Percentiles rank a stretch among this genome's conserved stretches.
Evolutionary conservation across 1,140 invertebrate genomes (phyloP).

Genomic region (Drosophila pachea): DNA sequence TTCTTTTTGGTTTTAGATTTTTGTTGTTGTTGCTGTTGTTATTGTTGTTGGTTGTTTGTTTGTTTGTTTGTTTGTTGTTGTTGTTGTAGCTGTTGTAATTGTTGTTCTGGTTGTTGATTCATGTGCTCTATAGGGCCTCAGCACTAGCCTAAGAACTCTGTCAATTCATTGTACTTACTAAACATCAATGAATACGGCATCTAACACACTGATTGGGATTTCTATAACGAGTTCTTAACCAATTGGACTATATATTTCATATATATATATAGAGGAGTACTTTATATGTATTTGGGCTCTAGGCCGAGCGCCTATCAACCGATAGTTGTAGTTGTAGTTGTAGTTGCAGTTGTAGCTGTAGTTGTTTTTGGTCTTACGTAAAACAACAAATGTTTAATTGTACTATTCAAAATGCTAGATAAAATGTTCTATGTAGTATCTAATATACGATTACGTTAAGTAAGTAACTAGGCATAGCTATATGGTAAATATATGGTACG

Average conservation of each 20-base stretch:
- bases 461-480: conserved; percentile 72
- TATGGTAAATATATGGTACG: conserved; percentile 43
- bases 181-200: conserved; percentile 51
- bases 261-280: conserved; percentile 1
- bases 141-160: conserved; percentile 54
- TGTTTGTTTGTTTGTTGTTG: conserved; percentile 9
- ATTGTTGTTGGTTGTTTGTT: conserved; percentile 24
- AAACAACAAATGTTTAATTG: conserved; percentile 70
- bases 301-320: conserved; percentile 6
- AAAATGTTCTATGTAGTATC: conserved; percentile 57
- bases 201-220: conserved; percentile 42
- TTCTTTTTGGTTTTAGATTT: not conserved
- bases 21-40: conserved; percentile 30
- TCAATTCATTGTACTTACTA: conserved; percentile 59
- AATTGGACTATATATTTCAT: conserved; percentile 25
- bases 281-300: conserved; percentile 9
- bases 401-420: conserved; percentile 74
- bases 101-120: conserved; percentile 47
- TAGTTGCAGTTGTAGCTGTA: not conserved
- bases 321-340: conserved; percentile 15
- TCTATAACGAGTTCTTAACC: conserved; percentile 25
- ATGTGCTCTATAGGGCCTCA: conserved; percentile 70
- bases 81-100: no score
- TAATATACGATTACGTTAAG: conserved; percentile 51
- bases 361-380: conserved; percentile 38